phyloP scores from a whole-genome alignment of 1,140 invertebrate genomes.

The Trachymyrmex cornetzi region DNA sequence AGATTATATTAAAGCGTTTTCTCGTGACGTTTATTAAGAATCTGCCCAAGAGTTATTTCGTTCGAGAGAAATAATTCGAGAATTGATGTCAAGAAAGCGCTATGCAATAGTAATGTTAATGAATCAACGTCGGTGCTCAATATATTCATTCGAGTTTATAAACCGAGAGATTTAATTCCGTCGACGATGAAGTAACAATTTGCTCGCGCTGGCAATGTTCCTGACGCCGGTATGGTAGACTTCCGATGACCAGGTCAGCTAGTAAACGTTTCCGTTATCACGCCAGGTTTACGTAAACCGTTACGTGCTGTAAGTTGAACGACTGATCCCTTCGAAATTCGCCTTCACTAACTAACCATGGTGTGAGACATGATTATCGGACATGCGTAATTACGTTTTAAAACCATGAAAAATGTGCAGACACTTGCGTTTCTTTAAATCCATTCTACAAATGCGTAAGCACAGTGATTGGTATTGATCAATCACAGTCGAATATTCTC shows the following conservation, averaged over 20 bases:
- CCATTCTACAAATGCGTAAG: too few relatives aligned
- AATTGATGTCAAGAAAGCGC: not conserved
- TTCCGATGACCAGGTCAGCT: slow-evolving; percentile 70
- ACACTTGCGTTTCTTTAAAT: not conserved
- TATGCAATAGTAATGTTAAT: not conserved
- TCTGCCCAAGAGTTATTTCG: not conserved
- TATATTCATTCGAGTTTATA: slow-evolving; percentile 17
- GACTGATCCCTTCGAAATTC: slow-evolving; percentile 62
- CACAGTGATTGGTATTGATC: too few relatives aligned
- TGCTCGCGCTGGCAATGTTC: slow-evolving; percentile 71
- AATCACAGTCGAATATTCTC: too few relatives aligned
- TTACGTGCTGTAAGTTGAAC: slow-evolving; percentile 72
- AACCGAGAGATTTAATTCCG: slow-evolving; percentile 55
- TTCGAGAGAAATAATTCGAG: slow-evolving; percentile 5
- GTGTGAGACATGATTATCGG: not conserved
- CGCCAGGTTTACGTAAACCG: slow-evolving; percentile 68
- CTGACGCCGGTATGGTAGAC: slow-evolving; percentile 63
- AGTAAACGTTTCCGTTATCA: slow-evolving; percentile 74
- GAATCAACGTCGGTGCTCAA: not conserved
- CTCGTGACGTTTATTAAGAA: slow-evolving; percentile 11
- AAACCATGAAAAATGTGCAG: not conserved
- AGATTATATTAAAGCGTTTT: slow-evolving; percentile 24
- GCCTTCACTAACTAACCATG: not conserved
- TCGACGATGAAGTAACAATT: slow-evolving; percentile 71
- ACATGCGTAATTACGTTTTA: slow-evolving; percentile 19